Evolutionary conservation across 2,113 vertebrate genomes (phyloP), one percentile per base, ranked within the genome.

Genomic region (Laterallus jamaicensis): DNA sequence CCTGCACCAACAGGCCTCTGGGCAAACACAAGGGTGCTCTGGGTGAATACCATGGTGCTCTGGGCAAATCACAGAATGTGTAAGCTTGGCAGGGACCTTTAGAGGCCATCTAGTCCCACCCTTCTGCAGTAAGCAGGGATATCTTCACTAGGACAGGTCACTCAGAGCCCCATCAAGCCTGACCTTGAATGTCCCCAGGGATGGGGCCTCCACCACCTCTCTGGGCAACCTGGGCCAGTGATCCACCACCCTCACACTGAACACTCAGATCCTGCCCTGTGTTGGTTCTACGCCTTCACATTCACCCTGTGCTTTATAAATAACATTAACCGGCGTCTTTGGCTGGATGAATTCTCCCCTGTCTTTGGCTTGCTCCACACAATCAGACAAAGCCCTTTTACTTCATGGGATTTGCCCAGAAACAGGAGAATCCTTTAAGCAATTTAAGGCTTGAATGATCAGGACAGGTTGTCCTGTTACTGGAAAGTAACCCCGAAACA

Each of bases 401-500:
- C 91, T 95, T 96, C 94, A 90, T 5, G 84, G 70, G 82, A 60
- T 60, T 86, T 91, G 91, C 95, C 31, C 95, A 95, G 95, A 93
- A 93, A 96, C 56, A 92, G 70, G 25, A 92, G 95, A 95, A 88
- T 93, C 91, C 90, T 94, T 95, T 75, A 89, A 95, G 86, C 95
- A 94, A 93, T 96, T 96, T 96, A 86, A 92, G 55, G 95, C 86
- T 83, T 93, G 94, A 95, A 28, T 42, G 86, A 90, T 75, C 95
- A 90, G 88, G 92, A 89, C 85, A 92, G 94, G 93, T 91, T 95
- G 91, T 56, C 63, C 59, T 26, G 86, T 76, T 52, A 44, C 83
- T 89, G 93, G 59, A 52, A 89, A 96, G 75, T 20, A 85, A 90
- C 73, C 4, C 70, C 81, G 28, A 47, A 55, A 58, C 1, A 24